Evolutionary conservation across 2,797 vertebrate species (phyloP).

Genomic region (Thalassophryne amazonica): DNA sequence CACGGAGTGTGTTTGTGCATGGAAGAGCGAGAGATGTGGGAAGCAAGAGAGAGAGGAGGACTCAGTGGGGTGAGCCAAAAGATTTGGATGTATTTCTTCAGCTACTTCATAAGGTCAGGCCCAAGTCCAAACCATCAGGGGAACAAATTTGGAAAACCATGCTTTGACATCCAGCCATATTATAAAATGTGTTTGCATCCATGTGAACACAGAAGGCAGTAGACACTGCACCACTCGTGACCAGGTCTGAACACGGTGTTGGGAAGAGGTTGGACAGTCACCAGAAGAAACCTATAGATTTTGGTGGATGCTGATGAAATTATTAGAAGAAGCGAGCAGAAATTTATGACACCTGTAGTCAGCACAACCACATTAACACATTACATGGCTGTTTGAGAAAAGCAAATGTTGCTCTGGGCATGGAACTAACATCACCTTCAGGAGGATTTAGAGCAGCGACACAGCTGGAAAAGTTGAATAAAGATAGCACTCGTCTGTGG

Average conservation of each 20-base stretch:
- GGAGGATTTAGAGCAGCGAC: constrained; percentile 21
- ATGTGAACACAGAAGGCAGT: constrained; percentile 51
- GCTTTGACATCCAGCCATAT: constrained; percentile 45
- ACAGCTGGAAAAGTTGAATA: constrained; percentile 23
- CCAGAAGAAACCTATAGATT: constrained; percentile 13
- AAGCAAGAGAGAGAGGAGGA: constrained; percentile 30
- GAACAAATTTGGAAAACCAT: constrained; percentile 51
- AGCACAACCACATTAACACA: constrained; percentile 29
- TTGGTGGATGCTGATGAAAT: constrained; percentile 32
- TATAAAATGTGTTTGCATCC: constrained; percentile 68
- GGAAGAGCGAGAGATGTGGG: constrained; percentile 46
- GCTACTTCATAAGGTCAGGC: constrained; percentile 57
- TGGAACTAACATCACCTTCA: constrained; percentile 24
- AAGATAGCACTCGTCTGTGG: background rate
- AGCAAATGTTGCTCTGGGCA: constrained; percentile 53
- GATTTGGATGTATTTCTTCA: constrained; percentile 52
- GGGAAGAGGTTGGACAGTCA: constrained; percentile 1
- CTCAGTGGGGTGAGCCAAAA: constrained; percentile 47
- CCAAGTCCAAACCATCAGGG: constrained; percentile 45
- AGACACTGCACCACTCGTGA: constrained; percentile 59
- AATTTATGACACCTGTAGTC: constrained; percentile 35
- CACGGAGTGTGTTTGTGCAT: constrained; percentile 53
- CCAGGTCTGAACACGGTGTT: constrained; percentile 50
- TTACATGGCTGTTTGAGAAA: constrained; percentile 47
- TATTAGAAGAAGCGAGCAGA: constrained; percentile 13